These are phyloP conservation scores for Aix galericulata DNA, from an alignment of 2,113 vertebrate genomes.

Conservation along the genomic window DNA sequence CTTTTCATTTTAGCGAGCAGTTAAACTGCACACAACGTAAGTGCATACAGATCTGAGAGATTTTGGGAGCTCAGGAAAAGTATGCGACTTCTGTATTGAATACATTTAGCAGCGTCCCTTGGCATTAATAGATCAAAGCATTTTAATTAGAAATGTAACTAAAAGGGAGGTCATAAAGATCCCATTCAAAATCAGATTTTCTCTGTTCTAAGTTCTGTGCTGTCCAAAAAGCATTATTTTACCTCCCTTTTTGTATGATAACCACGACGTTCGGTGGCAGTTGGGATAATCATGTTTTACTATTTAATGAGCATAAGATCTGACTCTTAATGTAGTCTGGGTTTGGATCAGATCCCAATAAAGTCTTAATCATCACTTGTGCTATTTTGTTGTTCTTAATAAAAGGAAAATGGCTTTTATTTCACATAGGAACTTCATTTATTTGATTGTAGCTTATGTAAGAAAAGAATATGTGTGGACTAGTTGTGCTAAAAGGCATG, in stretches of 20 bases:
- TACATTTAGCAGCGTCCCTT: conserved; percentile 73
- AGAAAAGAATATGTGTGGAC: neutral
- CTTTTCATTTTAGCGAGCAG: conserved; percentile 73
- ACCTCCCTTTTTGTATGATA: conserved; percentile 6
- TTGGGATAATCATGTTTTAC: conserved; percentile 18
- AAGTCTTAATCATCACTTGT: neutral
- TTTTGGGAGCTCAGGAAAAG: conserved; percentile 68
- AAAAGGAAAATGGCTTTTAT: neutral
- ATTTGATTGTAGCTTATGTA: neutral
- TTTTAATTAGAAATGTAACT: conserved; percentile 80
- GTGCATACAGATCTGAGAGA: conserved; percentile 69
- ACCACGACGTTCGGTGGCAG: conserved; percentile 10
- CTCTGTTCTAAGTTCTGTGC: conserved; percentile 35
- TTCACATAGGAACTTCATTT: neutral
- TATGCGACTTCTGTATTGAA: conserved; percentile 60
- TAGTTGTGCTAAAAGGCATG: neutral
- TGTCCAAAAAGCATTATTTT: conserved; percentile 49
- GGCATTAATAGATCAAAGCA: conserved; percentile 76
- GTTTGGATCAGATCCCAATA: conserved; percentile 26
- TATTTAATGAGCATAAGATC: conserved; percentile 44
- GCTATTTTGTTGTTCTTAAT: conserved; percentile 26
- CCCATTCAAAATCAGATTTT: conserved; percentile 54
- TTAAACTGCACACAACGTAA: conserved; percentile 64
- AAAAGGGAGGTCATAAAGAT: conserved; percentile 64
- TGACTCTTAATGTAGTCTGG: conserved; percentile 19